Evolutionary conservation across 1,140 invertebrate species (phyloP), one percentile per base, ranked within the genome.

Genomic region (Metaphire vulgaris): DNA sequence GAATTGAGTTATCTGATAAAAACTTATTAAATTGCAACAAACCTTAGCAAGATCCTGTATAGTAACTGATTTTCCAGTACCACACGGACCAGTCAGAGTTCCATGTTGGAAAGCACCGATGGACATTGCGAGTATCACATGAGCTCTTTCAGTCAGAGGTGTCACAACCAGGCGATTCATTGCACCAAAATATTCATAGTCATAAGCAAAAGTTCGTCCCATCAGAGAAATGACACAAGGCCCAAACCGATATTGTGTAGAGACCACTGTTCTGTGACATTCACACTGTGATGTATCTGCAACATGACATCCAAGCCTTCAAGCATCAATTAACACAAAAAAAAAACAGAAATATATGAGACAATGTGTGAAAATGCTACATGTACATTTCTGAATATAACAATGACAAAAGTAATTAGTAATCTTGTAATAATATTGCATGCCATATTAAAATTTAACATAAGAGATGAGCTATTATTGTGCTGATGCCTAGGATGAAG

Each of bases 1-100:
- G n/a, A n/a, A n/a, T n/a, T n/a, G n/a, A n/a, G n/a, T n/a, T n/a
- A n/a, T n/a, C n/a, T n/a, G n/a, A n/a, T n/a, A n/a, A n/a, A n/a
- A n/a, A n/a, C n/a, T n/a, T n/a, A n/a, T n/a, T n/a, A n/a, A n/a
- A n/a, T n/a, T n/a, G 12, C 41, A 14, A 74, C 76, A 74, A 41
- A 86, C 85, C 87, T 94, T 95, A 1, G 93, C 92, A 76, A 95
- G 88, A 88, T 95, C 93, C 87, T 95, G 95, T 41, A 86, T 85
- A 34, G 85, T 87, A 78, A 86, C 86, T 31, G 86, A 86, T 80
- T 87, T 87, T 2, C 86, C 86, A 28, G 86, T 87, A 29, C 86
- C 86, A 73, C 84, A 82, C 66, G 85, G 85, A 28, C 86, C 85
- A 6, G 83, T 82, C 14, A 84, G 83, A 28, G 84, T 83, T 0